phyloP scores from a whole-genome alignment of 2,797 vertebrate genomes.

The Acipenser transmontanus region DNA sequence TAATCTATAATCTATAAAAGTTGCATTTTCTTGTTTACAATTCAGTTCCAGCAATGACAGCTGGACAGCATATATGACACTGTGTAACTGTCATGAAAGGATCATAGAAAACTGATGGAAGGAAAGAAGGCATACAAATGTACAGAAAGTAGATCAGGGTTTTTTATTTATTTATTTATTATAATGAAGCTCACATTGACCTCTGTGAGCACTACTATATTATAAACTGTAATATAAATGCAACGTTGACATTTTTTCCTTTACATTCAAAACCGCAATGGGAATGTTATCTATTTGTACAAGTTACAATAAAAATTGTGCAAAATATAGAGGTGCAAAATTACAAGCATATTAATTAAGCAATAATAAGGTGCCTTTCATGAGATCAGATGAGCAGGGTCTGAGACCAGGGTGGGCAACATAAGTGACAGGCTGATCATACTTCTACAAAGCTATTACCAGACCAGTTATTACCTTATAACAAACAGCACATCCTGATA shows the following conservation, averaged over 20 bases:
- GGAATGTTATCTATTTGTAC: conserved; percentile 1
- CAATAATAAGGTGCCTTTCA: not conserved
- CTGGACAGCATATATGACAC: not conserved
- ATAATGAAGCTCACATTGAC: not conserved
- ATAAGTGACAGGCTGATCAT: not conserved
- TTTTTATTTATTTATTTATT: not conserved
- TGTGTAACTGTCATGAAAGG: not conserved
- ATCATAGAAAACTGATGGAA: not conserved
- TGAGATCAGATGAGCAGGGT: not conserved
- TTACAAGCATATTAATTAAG: conserved; percentile 4
- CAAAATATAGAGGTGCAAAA: conserved; percentile 2
- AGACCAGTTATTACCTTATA: not conserved
- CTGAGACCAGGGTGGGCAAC: not conserved
- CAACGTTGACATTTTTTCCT: not conserved
- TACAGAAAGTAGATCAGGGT: not conserved
- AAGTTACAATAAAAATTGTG: not conserved
- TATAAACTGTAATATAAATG: conserved; percentile 3
- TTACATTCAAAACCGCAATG: not conserved
- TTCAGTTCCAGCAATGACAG: too few species aligned
- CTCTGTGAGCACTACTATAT: not conserved
- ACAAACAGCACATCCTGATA: not conserved
- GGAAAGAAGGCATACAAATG: not conserved
- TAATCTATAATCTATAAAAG: not conserved
- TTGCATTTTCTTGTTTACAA: too few species aligned
- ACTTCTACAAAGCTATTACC: not conserved